Evolutionary conservation across 2,888 invertebrate genomes (phyloP), one percentile per base, ranked within the genome.

Genomic region (Axea sp.): DNA sequence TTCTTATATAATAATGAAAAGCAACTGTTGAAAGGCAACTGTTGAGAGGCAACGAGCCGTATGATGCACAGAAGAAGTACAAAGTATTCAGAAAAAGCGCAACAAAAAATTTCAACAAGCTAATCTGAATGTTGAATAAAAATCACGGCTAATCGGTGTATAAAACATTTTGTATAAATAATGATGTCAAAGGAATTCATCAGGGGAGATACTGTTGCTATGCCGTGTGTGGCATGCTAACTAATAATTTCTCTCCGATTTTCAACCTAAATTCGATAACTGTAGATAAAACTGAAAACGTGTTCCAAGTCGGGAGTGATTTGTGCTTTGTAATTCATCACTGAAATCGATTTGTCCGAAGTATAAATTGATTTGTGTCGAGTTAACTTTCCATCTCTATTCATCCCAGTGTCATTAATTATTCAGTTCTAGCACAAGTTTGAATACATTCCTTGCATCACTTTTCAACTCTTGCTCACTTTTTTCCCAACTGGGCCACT

Each of bases 351-450:
- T n/a, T n/a, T n/a, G n/a, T n/a, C n/a, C n/a, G n/a, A n/a, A n/a
- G n/a, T n/a, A n/a, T n/a, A n/a, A n/a, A n/a, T n/a, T n/a, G n/a
- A n/a, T n/a, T n/a, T n/a, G n/a, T n/a, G n/a, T 39, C 53, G 31
- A 31, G 19, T 41, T 17, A 37, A 31, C 9, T 37, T 15, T 35
- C 14, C 28, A 45, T 31, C 12, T 24, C 24, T 9, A 9, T 57
- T 41, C 49, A 45, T 15, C 22, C 24, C 12, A 1, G 12, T 17
- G 9, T 53, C 39, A 59, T 64, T 69, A 37, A 64, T 59, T 57
- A 69, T 74, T 74, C 74, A 64, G 39, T 31, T 30, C 37, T 47
- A 11, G 45, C 53, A 45, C 43, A 47, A 53, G 60, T 69, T 45
- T 28, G 45, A 45, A 45, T 45, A 53, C n/a, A 53, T 53, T 69